phyloP scores from a whole-genome alignment of 2,113 vertebrate genomes.

The Leuciscus idus region DNA sequence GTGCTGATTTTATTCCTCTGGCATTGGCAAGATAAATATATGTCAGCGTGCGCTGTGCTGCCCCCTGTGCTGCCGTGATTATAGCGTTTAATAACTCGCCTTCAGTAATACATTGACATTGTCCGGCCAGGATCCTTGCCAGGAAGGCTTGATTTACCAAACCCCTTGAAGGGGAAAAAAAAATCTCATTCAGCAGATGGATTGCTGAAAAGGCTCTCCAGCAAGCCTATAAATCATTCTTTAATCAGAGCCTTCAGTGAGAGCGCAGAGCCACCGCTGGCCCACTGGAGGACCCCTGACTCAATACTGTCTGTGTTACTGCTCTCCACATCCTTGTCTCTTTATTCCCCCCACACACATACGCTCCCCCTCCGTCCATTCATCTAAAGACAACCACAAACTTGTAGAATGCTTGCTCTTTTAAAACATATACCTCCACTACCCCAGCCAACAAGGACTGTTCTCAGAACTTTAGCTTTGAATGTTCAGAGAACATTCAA shows the following conservation, averaged over 20 bases:
- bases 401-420: background rate
- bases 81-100: conserved; percentile 69
- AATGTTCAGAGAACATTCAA: no score
- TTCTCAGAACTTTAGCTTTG: no score
- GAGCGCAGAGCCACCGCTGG: conserved; percentile 70
- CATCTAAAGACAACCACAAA: conserved; percentile 11
- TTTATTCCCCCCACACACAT: conserved; percentile 55
- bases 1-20: conserved; percentile 60
- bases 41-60: conserved; percentile 34
- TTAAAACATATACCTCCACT: background rate
- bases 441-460: background rate
- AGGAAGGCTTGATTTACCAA: conserved; percentile 80
- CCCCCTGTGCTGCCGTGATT: conserved; percentile 58
- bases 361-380: conserved; percentile 28
- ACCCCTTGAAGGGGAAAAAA: conserved; percentile 63
- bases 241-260: conserved; percentile 80
- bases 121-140: conserved; percentile 71
- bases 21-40: conserved; percentile 68
- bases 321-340: conserved; percentile 56
- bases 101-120: conserved; percentile 74
- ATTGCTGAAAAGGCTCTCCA: conserved; percentile 77
- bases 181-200: conserved; percentile 78
- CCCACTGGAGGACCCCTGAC: conserved; percentile 73
- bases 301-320: conserved; percentile 66
- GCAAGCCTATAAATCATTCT: conserved; percentile 82